Evolutionary conservation across 2,888 invertebrate genomes (phyloP).

Genomic region (Boloria euphrosyne): DNA sequence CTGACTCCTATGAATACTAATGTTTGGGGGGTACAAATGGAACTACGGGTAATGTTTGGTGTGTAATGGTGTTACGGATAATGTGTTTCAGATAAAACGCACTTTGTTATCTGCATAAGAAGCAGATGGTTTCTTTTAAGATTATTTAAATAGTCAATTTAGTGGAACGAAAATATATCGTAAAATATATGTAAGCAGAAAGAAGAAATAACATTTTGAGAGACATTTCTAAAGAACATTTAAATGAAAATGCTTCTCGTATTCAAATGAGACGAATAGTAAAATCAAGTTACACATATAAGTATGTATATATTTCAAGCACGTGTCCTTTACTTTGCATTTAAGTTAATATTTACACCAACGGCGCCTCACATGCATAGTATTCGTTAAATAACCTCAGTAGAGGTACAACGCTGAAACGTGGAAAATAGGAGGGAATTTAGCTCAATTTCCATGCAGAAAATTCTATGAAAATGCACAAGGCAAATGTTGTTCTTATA

Average conservation of each 20-base stretch:
- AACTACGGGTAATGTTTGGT: conserved; percentile 58
- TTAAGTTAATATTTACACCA: conserved; percentile 59
- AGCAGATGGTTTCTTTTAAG: conserved; percentile 18
- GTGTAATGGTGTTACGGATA: conserved; percentile 38
- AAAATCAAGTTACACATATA: conserved; percentile 35
- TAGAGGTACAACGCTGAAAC: conserved; percentile 53
- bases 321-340: conserved; percentile 38
- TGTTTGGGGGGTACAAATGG: conserved; percentile 65
- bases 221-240: neutral
- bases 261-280: conserved; percentile 32
- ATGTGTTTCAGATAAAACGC: conserved; percentile 28
- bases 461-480: conserved; percentile 76
- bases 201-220: neutral
- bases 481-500: conserved; percentile 76
- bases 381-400: conserved; percentile 51
- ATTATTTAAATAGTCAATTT: conserved; percentile 7
- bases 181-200: neutral
- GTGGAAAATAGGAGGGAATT: conserved; percentile 63
- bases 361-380: conserved; percentile 46
- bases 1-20: conserved; percentile 80
- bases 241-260: conserved; percentile 3
- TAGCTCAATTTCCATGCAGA: conserved; percentile 58
- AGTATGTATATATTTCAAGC: conserved; percentile 30
- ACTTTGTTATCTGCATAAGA: conserved; percentile 22
- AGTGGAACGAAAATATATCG: neutral